Evolutionary conservation across 2,113 vertebrate genomes (phyloP), one percentile per base, ranked within the genome.

Genomic region (Empidonax traillii): DNA sequence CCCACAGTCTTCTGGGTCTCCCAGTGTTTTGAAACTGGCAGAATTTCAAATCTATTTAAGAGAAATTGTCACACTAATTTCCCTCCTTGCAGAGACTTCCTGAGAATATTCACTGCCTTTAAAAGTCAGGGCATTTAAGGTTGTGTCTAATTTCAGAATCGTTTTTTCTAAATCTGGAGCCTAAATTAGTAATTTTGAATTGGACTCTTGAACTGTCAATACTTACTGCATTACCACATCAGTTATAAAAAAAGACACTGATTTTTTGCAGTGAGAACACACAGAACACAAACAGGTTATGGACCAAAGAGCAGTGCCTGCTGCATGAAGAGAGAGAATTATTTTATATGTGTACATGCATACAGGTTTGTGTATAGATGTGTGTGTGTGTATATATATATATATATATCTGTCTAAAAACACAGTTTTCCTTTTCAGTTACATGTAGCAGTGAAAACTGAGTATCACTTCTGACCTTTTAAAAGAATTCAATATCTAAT

Each of bases 101-200:
- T 68, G 39, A 65, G 46, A 75, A 41, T 81, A 58, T 43, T 89
- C 22, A 22, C n/a, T 72, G 22, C 77, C 35, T 65, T 90, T 75
- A 89, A 65, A 93, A 95, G 66, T 76, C 49, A 75, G 58, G 77
- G 52, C 56, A 81, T 84, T 84, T 86, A 84, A 84, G 71, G 44
- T n/a, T 76, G 17, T 55, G 33, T 67, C 61, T 87, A 30, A 91
- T 87, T 94, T 81, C 56, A 89, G 86, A 87, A 72, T 16, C 35
- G 43, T 56, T 94, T 95, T 75, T n/a, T 61, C 56, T 91, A 63
- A 71, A 90, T 89, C 52, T 92, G 73, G 37, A 90, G 47, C 52
- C 35, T 71, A 23, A 84, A 71, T 74, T 92, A 92, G 39, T 90
- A 10, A 59, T 76, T 94, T 74, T 4, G 4, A 35, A 89, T 74